Conservation (phyloP, 1,140 invertebrate genomes). For the Zaprionus camerounensis region DNA sequence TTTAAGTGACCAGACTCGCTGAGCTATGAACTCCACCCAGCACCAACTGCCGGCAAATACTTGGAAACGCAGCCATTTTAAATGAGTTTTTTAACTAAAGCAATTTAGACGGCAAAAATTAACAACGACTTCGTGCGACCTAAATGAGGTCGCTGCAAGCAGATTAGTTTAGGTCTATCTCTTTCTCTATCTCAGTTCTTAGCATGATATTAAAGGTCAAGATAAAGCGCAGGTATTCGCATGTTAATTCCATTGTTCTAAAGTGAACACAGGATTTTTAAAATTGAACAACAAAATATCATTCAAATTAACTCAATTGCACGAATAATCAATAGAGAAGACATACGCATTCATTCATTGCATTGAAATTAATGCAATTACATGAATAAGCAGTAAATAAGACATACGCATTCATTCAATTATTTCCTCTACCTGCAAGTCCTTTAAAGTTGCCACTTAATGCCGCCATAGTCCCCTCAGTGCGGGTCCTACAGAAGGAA, state of each 20-base stretch:
- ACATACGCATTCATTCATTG: no score
- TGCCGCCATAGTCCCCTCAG: background rate
- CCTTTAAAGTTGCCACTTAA: background rate
- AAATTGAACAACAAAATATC: no score
- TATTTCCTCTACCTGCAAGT: background rate
- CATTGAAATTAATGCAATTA: no score
- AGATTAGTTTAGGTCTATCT: slow-evolving; percentile 1
- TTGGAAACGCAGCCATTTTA: slow-evolving; percentile 19
- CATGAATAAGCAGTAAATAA: background rate
- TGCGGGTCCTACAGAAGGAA: background rate
- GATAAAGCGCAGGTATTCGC: background rate
- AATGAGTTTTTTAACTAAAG: slow-evolving; percentile 49
- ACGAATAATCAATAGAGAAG: no score
- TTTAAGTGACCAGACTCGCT: slow-evolving; percentile 49
- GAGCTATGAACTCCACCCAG: slow-evolving; percentile 8
- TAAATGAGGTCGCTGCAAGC: slow-evolving; percentile 11
- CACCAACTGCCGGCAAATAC: background rate
- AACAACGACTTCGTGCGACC: background rate
- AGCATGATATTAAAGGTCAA: background rate
- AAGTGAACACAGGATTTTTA: no score
- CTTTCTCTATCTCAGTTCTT: background rate
- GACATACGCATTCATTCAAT: background rate
- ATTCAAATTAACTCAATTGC: no score
- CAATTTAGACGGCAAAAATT: slow-evolving; percentile 33
- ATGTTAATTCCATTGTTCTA: no score